A percentile compares a stretch with the other conserved stretches of the same genome.
Evolutionary conservation across 2,888 invertebrate genomes (phyloP).

Genomic region (Uropetala carovei): DNA sequence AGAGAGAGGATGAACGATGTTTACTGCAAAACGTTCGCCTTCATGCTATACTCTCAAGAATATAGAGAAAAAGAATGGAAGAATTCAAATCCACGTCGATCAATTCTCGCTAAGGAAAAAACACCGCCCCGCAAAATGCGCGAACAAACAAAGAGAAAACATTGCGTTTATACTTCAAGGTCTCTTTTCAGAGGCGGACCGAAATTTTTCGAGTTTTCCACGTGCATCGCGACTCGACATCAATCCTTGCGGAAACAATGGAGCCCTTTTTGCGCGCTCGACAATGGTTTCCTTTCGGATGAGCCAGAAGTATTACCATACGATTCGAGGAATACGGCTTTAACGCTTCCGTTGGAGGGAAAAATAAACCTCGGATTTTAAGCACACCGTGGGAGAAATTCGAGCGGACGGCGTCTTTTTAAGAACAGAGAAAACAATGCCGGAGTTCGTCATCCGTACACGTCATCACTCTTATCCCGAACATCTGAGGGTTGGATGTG

Average conservation of each 20-base stretch:
- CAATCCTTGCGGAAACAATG: neutral
- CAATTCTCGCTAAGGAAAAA: neutral
- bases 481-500: slow-evolving; percentile 12
- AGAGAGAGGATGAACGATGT: too few relatives aligned
- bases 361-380: neutral
- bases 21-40: too few relatives aligned
- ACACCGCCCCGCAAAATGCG: neutral
- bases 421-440: neutral
- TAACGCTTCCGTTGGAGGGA: neutral
- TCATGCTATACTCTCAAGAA: neutral
- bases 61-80: neutral
- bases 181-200: neutral
- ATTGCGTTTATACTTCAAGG: neutral
- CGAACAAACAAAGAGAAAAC: neutral
- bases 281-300: slow-evolving; percentile 7
- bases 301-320: neutral
- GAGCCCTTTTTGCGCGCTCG: neutral
- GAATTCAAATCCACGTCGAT: neutral
- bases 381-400: slow-evolving; percentile 32
- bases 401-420: neutral
- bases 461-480: neutral
- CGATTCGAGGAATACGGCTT: neutral
- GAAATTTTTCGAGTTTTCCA: neutral
- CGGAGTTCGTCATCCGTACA: neutral
- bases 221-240: neutral